Evolutionary conservation across 2,113 vertebrate species (phyloP).

Genomic region (Hemibates koningsi): DNA sequence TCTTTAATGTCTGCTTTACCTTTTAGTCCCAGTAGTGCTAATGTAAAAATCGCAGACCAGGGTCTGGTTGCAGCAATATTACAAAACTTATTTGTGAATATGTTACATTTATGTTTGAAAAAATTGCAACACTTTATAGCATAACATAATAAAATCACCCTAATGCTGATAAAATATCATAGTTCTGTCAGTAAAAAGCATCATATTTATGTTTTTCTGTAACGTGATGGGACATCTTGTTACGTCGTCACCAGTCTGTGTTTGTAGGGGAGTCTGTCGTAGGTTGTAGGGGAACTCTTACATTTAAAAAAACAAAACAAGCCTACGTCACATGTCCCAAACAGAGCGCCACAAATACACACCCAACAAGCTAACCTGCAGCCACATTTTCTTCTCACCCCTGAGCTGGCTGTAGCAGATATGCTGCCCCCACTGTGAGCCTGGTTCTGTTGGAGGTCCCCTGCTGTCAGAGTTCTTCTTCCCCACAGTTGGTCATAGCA

Average conservation of each 20-base stretch:
- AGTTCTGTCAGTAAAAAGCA: background rate
- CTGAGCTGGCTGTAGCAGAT: background rate
- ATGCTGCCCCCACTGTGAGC: background rate
- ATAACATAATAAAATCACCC: background rate
- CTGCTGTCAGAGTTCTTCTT: background rate
- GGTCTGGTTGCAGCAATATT: background rate
- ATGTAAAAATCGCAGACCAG: background rate
- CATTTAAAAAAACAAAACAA: background rate
- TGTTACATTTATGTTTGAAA: background rate
- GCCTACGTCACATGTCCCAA: background rate
- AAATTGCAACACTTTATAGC: background rate
- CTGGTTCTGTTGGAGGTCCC: background rate
- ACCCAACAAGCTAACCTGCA: background rate
- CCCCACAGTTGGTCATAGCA: background rate
- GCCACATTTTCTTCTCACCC: background rate
- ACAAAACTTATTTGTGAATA: background rate
- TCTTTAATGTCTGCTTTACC: background rate
- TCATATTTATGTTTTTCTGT: background rate
- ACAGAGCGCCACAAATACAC: background rate
- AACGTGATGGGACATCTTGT: background rate
- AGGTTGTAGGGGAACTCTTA: background rate
- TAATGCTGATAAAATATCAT: background rate
- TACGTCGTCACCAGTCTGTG: background rate
- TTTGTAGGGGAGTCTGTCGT: background rate
- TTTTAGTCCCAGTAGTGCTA: background rate